Evolutionary conservation across 2,113 vertebrate species (phyloP).

Genomic region (Barbus barbus): DNA sequence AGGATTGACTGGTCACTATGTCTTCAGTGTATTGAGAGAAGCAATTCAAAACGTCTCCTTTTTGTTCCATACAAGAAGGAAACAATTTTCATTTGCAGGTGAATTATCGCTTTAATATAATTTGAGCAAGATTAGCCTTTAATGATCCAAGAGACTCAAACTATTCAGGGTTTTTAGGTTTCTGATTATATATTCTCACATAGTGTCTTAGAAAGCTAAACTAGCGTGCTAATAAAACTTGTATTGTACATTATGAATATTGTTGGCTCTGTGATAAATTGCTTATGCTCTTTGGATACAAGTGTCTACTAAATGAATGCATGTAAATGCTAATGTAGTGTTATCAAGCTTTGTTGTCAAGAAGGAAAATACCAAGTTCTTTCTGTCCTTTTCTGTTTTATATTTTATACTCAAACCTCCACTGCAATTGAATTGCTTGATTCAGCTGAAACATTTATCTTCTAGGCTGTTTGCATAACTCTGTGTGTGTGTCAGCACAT

Average conservation of each 20-base stretch:
- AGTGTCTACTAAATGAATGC: not conserved
- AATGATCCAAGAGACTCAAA: not conserved
- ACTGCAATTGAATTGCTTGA: not conserved
- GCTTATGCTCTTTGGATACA: not conserved
- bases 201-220: not conserved
- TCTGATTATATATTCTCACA: not conserved
- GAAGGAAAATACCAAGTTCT: not conserved
- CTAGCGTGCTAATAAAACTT: not conserved
- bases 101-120: not conserved
- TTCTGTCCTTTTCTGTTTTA: not conserved
- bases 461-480: not conserved
- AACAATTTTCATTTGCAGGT: not conserved
- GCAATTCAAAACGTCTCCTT: not conserved
- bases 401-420: not conserved
- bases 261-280: not conserved
- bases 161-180: not conserved
- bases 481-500: constrained; percentile 37
- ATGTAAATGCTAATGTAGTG: not conserved
- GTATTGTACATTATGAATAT: not conserved
- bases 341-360: not conserved
- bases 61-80: not conserved
- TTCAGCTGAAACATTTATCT: not conserved
- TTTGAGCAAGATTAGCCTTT: not conserved
- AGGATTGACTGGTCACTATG: not conserved
- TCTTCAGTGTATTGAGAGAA: not conserved